Evolutionary conservation across 2,113 vertebrate species (phyloP), one percentile per base, ranked within the genome.

Genomic region (Rhinopomastus cyanomelas): DNA sequence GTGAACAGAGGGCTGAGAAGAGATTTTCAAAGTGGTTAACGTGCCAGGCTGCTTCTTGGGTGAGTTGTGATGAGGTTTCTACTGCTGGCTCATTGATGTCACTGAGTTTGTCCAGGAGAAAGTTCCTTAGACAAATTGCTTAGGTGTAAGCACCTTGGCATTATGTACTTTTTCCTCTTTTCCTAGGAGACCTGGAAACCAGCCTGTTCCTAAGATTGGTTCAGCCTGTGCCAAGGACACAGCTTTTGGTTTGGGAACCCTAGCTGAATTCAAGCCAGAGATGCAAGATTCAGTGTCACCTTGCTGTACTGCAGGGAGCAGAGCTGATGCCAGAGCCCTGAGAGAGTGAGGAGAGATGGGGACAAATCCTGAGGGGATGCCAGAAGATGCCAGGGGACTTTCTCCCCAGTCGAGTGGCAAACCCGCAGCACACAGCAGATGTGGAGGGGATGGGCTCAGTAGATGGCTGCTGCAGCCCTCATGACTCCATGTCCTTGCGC

Each of bases 131-230:
- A 57, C 53, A 81, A 78, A 34, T 44, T 69, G 26, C 49, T 73
- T 60, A 32, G 32, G 18, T 36, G 6, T 57, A 59, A 76, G 37
- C 8, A 73, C 9, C 18, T 74, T 69, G 48, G 10, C 30, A 68
- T 66, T 25, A 48, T 23, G 25, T 60, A 27, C 13, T 94, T 92
- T 66, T 21, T 9, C 27, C 20, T 42, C 59, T 94, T 72, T 78
- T 89, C 79, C 53, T 87, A 76, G 78, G 62, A 89, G 26, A 85
- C 5, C 57, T 88, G 91, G 72, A 75, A 89, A 76, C 19, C 34
- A 72, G 9, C 4, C 55, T 36, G 26, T 77, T 89, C 37, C 44
- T 48, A 32, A 48, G 17, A 51, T 51, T 44, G 26, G 34, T 59
- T 32, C 27, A 46, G 26, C 10, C 49, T 1, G 2, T 18, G 42